phyloP scores from a whole-genome alignment of 2,888 invertebrate species.

The Anorthoa munda region DNA sequence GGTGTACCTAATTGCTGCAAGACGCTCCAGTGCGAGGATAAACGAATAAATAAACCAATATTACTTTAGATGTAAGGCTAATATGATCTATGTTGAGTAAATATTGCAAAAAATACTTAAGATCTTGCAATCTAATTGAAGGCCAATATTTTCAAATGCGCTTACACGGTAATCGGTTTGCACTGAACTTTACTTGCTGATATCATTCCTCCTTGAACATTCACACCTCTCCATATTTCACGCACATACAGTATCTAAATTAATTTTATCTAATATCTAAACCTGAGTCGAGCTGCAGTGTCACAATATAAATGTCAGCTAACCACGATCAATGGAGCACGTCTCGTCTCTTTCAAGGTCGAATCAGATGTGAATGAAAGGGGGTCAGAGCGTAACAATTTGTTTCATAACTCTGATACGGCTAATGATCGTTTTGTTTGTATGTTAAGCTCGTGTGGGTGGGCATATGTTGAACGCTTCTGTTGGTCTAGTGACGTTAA shows the following conservation, averaged over 20 bases:
- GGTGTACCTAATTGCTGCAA: too few species aligned
- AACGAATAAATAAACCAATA: too few species aligned
- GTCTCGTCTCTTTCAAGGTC: slow-evolving; percentile 63
- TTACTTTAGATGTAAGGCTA: too few species aligned
- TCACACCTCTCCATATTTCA: slow-evolving; percentile 20
- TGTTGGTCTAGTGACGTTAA: background rate
- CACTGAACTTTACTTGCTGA: background rate
- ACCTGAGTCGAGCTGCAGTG: slow-evolving; percentile 20
- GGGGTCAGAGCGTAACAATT: slow-evolving; percentile 57
- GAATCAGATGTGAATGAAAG: slow-evolving; percentile 63
- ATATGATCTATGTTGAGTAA: background rate
- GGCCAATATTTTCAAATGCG: slow-evolving; percentile 1
- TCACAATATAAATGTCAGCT: slow-evolving; percentile 58
- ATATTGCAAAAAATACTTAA: background rate
- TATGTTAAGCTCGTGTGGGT: background rate
- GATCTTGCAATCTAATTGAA: slow-evolving; percentile 18
- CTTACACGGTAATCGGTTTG: slow-evolving; percentile 1
- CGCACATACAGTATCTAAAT: background rate
- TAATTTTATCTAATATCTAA: slow-evolving; percentile 18
- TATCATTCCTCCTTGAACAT: slow-evolving; percentile 21
- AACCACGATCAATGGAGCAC: slow-evolving; percentile 49
- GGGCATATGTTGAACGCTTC: background rate
- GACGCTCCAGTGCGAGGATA: too few species aligned
- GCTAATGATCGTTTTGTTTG: slow-evolving; percentile 33
- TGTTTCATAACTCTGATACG: slow-evolving; percentile 61